Evolutionary conservation across 2,797 vertebrate genomes (phyloP).

Genomic region (Prionace glauca): DNA sequence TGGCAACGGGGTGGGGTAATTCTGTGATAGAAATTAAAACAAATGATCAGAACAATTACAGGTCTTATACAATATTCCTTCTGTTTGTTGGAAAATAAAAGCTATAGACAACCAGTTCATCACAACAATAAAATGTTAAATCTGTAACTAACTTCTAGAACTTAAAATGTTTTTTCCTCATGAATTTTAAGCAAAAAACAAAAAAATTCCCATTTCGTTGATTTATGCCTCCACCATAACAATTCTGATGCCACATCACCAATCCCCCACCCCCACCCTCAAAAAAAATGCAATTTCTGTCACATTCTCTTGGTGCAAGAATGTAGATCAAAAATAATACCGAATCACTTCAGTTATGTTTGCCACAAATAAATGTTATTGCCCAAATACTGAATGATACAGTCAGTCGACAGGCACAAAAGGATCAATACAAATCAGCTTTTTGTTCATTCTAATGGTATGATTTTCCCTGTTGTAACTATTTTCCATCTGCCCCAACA

Average conservation of each 20-base stretch:
- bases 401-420: neutral
- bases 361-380: neutral
- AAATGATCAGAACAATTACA: neutral
- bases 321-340: neutral
- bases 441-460: neutral
- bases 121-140: neutral
- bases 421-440: neutral
- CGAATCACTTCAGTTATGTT: neutral
- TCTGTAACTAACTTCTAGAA: neutral
- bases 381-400: neutral
- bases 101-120: neutral
- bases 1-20: conserved; percentile 56
- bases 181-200: neutral
- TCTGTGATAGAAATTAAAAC: conserved; percentile 52
- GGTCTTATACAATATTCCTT: neutral
- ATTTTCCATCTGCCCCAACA: neutral
- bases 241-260: neutral
- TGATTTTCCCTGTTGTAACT: neutral
- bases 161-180: neutral
- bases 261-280: too few relatives aligned
- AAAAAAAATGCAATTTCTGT: neutral
- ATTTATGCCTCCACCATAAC: neutral
- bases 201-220: neutral
- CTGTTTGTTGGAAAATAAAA: neutral
- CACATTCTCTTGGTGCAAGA: neutral